phyloP scores from a whole-genome alignment of 2,797 vertebrate genomes.

The Mallotus villosus region DNA sequence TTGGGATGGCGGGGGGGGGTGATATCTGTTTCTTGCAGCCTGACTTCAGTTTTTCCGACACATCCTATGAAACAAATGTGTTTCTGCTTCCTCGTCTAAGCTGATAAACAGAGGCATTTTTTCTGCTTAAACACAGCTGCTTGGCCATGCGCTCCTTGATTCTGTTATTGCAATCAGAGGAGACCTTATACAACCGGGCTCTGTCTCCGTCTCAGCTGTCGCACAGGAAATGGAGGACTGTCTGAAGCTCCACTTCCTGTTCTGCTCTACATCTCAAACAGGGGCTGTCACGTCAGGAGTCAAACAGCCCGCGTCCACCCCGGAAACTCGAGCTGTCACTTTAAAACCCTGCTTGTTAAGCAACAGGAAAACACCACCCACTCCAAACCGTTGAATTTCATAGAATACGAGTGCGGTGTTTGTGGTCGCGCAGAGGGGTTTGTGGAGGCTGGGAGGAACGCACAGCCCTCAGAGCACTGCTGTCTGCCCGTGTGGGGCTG shows the following conservation, averaged over 20 bases:
- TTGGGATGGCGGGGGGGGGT: neutral
- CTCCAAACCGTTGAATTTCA: neutral
- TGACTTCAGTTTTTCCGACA: slow-evolving; percentile 33
- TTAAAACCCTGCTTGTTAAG: neutral
- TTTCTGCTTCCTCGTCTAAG: slow-evolving; percentile 7
- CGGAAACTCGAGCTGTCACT: neutral
- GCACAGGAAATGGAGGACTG: slow-evolving; percentile 7
- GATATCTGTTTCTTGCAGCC: slow-evolving; percentile 9
- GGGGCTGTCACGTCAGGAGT: slow-evolving; percentile 18
- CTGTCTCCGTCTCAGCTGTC: slow-evolving; percentile 5
- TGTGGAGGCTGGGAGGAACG: neutral
- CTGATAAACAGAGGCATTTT: slow-evolving; percentile 43
- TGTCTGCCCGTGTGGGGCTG: neutral
- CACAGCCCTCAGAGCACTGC: neutral
- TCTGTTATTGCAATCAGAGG: slow-evolving; percentile 23
- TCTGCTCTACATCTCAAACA: neutral
- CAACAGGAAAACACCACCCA: neutral
- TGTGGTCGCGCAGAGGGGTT: neutral
- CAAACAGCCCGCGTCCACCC: slow-evolving; percentile 4
- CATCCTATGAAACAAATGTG: slow-evolving; percentile 8
- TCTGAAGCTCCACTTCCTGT: slow-evolving; percentile 20
- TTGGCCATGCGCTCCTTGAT: slow-evolving; percentile 16
- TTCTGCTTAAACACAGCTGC: slow-evolving; percentile 56
- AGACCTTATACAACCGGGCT: slow-evolving; percentile 44
- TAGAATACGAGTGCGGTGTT: neutral